These are phyloP conservation scores for Cataglyphis cursor DNA, from an alignment of 2,888 invertebrate species.

Conservation along the genomic window DNA sequence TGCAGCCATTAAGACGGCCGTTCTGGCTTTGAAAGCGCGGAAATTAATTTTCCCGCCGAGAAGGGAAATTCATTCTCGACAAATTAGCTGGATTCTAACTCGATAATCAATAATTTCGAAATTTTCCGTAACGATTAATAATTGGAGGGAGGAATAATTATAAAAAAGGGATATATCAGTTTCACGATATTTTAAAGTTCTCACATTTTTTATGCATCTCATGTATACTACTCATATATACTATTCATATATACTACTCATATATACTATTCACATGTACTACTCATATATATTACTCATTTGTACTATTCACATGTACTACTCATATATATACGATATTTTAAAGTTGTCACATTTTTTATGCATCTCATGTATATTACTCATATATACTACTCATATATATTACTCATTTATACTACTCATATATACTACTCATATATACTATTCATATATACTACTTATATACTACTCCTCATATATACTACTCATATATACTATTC, in stretches of 20 bases:
- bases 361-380: background rate
- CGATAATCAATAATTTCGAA: constrained; percentile 23
- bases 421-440: no score
- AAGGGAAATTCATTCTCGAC: constrained; percentile 8
- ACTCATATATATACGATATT: background rate
- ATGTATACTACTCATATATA: background rate
- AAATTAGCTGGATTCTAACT: constrained; percentile 29
- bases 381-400: no score
- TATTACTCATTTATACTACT: background rate
- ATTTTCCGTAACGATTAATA: background rate
- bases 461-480: no score
- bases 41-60: constrained; percentile 49
- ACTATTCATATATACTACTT: no score
- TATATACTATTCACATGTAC: no score
- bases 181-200: background rate
- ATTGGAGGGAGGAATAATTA: background rate
- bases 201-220: background rate
- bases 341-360: background rate
- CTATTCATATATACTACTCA: no score
- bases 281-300: no score
- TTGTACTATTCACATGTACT: no score
- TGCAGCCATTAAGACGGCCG: constrained; percentile 58
- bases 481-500: no score
- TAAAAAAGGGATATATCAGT: background rate
- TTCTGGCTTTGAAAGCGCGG: constrained; percentile 53